Percentiles rank a stretch among this genome's conserved stretches.
Evolutionary conservation across 2,113 vertebrate species (phyloP).

Genomic region (Proteles cristata): DNA sequence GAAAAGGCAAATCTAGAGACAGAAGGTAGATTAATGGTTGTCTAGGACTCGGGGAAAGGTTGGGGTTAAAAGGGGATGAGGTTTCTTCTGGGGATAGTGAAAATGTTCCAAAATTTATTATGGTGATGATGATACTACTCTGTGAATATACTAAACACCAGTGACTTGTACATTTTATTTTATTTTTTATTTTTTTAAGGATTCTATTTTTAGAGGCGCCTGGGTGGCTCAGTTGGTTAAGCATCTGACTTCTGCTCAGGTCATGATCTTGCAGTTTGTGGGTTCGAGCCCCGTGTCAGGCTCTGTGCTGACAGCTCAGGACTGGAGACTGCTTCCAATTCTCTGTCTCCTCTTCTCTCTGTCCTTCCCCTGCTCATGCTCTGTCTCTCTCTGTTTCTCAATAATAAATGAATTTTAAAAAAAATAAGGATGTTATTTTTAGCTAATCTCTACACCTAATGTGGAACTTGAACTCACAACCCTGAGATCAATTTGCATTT

Average conservation of each 20-base stretch:
- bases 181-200: background rate
- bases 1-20: background rate
- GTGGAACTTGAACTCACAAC: background rate
- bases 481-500: background rate
- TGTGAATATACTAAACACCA: background rate
- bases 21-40: background rate
- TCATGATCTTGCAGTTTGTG: too few relatives aligned
- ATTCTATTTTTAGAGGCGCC: background rate
- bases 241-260: too few relatives aligned
- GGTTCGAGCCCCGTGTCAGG: too few relatives aligned
- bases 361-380: too few relatives aligned
- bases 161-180: background rate
- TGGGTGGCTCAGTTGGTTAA: too few relatives aligned
- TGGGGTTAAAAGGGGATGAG: background rate
- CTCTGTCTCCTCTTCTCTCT: too few relatives aligned
- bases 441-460: background rate
- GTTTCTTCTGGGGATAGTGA: background rate
- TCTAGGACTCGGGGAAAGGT: background rate
- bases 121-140: background rate
- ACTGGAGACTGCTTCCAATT: too few relatives aligned
- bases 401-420: too few relatives aligned
- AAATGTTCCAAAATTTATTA: background rate
- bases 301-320: too few relatives aligned
- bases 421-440: background rate
- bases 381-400: too few relatives aligned